These are phyloP conservation scores for Ovis canadensis DNA, from an alignment of 2,113 vertebrate genomes.

Conservation along the genomic window DNA sequence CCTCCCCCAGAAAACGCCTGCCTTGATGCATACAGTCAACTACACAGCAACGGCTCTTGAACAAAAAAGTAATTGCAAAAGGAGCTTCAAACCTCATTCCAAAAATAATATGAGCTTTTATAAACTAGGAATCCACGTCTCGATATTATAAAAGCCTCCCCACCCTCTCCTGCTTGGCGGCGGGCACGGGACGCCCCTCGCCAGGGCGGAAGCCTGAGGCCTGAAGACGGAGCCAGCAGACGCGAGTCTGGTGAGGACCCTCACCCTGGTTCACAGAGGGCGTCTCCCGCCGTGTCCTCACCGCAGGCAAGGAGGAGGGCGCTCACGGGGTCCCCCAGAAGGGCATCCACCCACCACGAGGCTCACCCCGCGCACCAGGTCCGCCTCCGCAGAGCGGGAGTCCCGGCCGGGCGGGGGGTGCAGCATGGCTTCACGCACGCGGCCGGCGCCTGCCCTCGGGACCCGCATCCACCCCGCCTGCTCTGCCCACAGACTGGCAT, in stretches of 20 bases:
- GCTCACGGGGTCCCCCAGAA: accelerated
- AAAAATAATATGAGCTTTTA: neutral
- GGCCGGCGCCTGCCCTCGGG: neutral
- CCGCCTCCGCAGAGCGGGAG: accelerated
- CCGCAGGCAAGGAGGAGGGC: accelerated
- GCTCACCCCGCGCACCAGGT: accelerated
- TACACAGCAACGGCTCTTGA: neutral
- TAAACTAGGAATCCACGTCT: neutral
- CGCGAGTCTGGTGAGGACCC: accelerated
- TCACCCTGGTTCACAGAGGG: neutral
- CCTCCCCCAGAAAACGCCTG: neutral
- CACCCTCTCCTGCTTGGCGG: accelerated
- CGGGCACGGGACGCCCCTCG: accelerated
- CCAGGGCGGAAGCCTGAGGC: neutral
- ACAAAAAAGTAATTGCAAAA: neutral
- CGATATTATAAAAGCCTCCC: neutral
- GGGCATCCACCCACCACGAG: neutral
- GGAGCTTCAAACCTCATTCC: neutral
- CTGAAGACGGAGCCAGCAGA: neutral
- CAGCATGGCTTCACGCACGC: neutral
- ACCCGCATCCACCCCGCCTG: neutral
- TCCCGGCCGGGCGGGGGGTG: accelerated
- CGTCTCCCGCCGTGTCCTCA: neutral
- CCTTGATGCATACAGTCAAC: neutral
- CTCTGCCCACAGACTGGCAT: neutral